Conservation (phyloP, 2,888 invertebrate genomes). For the Epinotia brunnichana region DNA sequence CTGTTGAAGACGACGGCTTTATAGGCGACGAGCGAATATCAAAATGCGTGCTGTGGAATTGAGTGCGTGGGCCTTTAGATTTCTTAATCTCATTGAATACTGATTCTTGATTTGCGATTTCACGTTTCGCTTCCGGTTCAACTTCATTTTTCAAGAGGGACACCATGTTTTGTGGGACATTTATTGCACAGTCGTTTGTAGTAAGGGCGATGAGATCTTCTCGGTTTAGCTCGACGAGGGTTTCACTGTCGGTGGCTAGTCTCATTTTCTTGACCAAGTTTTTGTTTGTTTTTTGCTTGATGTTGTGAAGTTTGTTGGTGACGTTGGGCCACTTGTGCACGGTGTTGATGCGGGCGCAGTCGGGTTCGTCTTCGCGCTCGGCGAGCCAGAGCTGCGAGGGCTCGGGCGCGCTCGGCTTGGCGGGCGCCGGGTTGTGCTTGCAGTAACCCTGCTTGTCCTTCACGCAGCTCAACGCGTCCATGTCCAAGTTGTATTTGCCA, state of each 20-base stretch:
- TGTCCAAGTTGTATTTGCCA: slow-evolving; percentile 72
- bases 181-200: slow-evolving; percentile 47
- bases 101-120: slow-evolving; percentile 41
- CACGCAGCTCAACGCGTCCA: slow-evolving; percentile 71
- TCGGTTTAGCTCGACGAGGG: slow-evolving; percentile 61
- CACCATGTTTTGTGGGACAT: slow-evolving; percentile 38
- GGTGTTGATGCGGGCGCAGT: slow-evolving; percentile 69
- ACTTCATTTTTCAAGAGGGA: slow-evolving; percentile 34
- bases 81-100: slow-evolving; percentile 47
- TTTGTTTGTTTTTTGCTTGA: slow-evolving; percentile 60
- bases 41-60: slow-evolving; percentile 77
- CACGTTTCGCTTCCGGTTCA: slow-evolving; percentile 36
- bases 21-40: slow-evolving; percentile 78
- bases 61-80: slow-evolving; percentile 57
- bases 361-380: slow-evolving; percentile 56
- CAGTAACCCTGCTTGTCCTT: slow-evolving; percentile 74
- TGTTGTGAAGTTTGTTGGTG: slow-evolving; percentile 67
- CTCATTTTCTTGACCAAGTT: slow-evolving; percentile 65
- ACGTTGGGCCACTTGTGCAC: slow-evolving; percentile 71
- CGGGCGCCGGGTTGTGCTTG: slow-evolving; percentile 63
- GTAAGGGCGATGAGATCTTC: slow-evolving; percentile 60
- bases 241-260: slow-evolving; percentile 60
- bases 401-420: slow-evolving; percentile 44
- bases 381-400: slow-evolving; percentile 52
- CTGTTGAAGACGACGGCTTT: slow-evolving; percentile 71